Percentiles rank a stretch among this genome's conserved stretches.
These are phyloP conservation scores for Rhombomys opimus DNA, from an alignment of 2,113 vertebrate genomes.

Conservation along the genomic window DNA sequence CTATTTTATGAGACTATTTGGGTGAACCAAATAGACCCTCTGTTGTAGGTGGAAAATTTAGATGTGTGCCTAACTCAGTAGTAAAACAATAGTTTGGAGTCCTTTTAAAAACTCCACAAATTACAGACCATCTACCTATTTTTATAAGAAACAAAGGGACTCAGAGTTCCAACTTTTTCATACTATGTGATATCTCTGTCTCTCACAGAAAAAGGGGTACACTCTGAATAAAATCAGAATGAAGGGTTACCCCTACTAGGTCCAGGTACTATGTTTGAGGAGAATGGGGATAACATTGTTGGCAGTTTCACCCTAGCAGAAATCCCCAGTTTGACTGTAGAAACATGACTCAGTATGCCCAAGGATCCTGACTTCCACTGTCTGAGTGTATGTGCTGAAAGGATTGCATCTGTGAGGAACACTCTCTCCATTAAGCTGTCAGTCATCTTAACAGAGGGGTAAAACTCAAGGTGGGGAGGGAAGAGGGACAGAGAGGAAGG, in stretches of 20 bases:
- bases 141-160: not conserved
- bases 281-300: not conserved
- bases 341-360: not conserved
- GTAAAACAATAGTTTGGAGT: not conserved
- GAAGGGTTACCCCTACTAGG: not conserved
- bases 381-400: constrained; percentile 3
- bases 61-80: not conserved
- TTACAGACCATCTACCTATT: not conserved
- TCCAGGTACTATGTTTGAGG: not conserved
- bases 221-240: not conserved
- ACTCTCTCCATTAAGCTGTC: not conserved
- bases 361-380: not conserved
- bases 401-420: accelerated
- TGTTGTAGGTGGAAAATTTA: not conserved
- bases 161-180: not conserved
- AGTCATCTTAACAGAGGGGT: not conserved
- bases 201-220: not conserved
- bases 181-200: not conserved
- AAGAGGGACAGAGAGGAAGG: not conserved
- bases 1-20: not conserved
- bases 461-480: not conserved
- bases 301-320: not conserved
- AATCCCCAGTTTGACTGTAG: not conserved
- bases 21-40: not conserved
- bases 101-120: not conserved